Evolutionary conservation across 2,888 invertebrate genomes (phyloP), one percentile per base, ranked within the genome.

Genomic region (Ormyrus labotus): DNA sequence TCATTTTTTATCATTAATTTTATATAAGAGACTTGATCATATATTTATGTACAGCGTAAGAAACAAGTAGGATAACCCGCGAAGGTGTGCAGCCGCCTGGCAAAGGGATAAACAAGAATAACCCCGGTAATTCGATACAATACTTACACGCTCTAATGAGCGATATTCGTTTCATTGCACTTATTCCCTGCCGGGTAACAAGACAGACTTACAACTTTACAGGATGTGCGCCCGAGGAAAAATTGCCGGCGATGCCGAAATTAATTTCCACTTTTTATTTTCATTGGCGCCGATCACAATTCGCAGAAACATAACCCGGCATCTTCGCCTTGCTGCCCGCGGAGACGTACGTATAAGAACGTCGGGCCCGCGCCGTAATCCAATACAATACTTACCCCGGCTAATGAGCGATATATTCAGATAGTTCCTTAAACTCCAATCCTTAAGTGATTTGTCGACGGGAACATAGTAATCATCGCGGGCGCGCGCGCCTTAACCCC

Each of bases 371-470:
- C 57, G 13, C 7, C 11, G 76, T 77, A 81, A 81, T 68, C 58
- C 69, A 19, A 81, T 73, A 68, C 69, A 53, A 73, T 61, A 68
- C 72, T 81, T 81, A 74, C 58, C 61, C 2, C 4, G 47, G 34
- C 76, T 76, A 72, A 80, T 72, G 72, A 77, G 76, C 45, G 72
- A 81, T 73, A 34, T 34, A 81, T 73, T 81, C 72, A 51, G 71
- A 72, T 80, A 47, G 57, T 77, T 77, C 61, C 72, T 81, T 72
- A 77, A 81, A 76, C 76, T 77, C n/a, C 34, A 71, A 67, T 78
- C 61, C 74, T 81, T 81, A 81, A 81, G 81, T 78, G 74, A 81
- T 78, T 81, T 81, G 74, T 81, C 74, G 74, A 57, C 51, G 57
- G 74, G 71, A 81, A 74, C 74, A 78, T 81, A 71, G 81, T 67